A percentile compares a stretch with the other conserved stretches of the same genome.
phyloP scores from a whole-genome alignment of 2,888 invertebrate genomes.

The Caenorhabditis sp. region DNA sequence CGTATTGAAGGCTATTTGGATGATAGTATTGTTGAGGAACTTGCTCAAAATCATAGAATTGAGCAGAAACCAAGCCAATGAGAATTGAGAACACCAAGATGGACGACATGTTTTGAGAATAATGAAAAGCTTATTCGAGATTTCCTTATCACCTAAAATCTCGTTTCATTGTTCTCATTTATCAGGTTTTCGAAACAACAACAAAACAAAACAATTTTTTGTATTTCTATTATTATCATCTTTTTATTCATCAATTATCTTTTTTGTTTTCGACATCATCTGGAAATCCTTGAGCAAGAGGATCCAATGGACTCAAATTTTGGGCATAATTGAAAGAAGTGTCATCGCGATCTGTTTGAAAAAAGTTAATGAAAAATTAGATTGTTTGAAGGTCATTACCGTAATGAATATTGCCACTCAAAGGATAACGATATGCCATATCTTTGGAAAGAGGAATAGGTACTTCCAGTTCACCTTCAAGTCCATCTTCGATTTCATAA shows the following conservation, averaged over 20 bases:
- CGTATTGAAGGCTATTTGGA: not conserved
- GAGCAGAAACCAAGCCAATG: not conserved
- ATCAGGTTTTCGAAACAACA: constrained; percentile 16
- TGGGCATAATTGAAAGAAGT: constrained; percentile 36
- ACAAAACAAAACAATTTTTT: not conserved
- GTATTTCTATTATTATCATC: constrained; percentile 15
- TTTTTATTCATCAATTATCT: not conserved
- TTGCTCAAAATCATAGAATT: not conserved
- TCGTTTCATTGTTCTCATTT: constrained; percentile 1
- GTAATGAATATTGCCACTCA: constrained; percentile 43
- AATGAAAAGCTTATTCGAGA: not conserved
- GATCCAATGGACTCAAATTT: constrained; percentile 37
- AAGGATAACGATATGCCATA: constrained; percentile 34
- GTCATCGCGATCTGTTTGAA: constrained; percentile 38
- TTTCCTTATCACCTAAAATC: constrained; percentile 4
- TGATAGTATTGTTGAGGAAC: not conserved
- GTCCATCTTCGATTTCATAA: constrained; percentile 42
- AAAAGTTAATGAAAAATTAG: too few species aligned
- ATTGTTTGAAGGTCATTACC: constrained; percentile 13
- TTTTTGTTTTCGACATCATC: constrained; percentile 10
- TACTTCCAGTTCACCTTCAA: constrained; percentile 49
- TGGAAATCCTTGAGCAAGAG: constrained; percentile 20
- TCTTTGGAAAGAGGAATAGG: constrained; percentile 45
- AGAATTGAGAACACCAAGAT: not conserved
- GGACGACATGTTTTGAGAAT: not conserved